These are phyloP conservation scores for Apis cerana DNA, from an alignment of 1,140 invertebrate species.

Conservation along the genomic window DNA sequence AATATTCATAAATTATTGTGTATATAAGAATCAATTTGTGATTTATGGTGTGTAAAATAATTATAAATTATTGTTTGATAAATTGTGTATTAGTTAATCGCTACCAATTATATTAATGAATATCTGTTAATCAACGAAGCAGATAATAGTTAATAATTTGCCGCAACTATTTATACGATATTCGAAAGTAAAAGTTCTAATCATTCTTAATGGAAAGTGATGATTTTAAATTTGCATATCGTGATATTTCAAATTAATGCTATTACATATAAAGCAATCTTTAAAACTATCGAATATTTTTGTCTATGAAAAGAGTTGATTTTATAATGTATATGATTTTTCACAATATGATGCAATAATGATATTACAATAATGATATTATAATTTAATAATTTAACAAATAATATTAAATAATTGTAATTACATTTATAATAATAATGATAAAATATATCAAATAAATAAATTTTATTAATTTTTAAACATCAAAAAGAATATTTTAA, in stretches of 20 bases:
- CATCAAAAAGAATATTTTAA: no score
- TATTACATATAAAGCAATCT: neutral
- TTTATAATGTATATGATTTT: neutral
- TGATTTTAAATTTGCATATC: neutral
- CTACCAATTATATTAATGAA: neutral
- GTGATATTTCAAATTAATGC: neutral
- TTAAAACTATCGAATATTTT: neutral
- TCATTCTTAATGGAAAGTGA: neutral
- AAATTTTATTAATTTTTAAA: no score
- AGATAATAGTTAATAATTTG: neutral
- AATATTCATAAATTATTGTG: neutral
- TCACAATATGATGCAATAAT: neutral
- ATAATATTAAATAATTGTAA: no score
- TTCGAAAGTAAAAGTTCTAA: neutral
- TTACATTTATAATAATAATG: no score
- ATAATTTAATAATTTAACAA: no score
- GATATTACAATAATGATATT: no score
- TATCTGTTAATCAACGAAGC: neutral
- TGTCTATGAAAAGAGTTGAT: neutral
- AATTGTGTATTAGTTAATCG: neutral
- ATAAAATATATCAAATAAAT: no score
- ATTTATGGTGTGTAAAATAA: neutral
- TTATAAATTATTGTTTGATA: neutral
- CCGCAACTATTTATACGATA: neutral
- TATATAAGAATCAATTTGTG: neutral